Conservation (phyloP, 1,140 invertebrate genomes). For the Trigoniulus corallinus region DNA sequence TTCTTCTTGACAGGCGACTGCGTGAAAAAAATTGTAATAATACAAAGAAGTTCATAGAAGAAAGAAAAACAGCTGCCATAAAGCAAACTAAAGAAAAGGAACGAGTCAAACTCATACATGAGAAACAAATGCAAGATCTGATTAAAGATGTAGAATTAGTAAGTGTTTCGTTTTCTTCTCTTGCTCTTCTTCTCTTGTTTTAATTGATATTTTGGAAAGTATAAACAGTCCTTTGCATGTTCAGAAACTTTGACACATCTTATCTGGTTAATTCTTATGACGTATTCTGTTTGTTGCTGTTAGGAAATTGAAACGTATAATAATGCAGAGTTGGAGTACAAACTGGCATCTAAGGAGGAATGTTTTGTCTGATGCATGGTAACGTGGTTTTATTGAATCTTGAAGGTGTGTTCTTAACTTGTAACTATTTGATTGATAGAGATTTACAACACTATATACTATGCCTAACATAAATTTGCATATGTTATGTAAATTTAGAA, state of each 20-base stretch:
- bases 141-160: conserved; percentile 81
- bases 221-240: no score
- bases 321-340: conserved; percentile 82
- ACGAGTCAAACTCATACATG: conserved; percentile 75
- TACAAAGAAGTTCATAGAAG: conserved; percentile 97
- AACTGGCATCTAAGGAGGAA: conserved; percentile 72
- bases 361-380: conserved; percentile 79
- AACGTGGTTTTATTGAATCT: background rate
- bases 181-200: background rate
- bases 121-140: conserved; percentile 79
- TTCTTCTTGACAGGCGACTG: conserved; percentile 28
- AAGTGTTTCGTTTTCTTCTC: conserved; percentile 20
- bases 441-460: no score
- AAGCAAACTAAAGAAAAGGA: conserved; percentile 89
- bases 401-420: no score
- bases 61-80: conserved; percentile 67
- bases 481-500: no score
- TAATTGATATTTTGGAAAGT: no score
- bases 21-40: conserved; percentile 97
- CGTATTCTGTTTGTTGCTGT: conserved; percentile 24
- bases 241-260: no score
- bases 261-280: background rate
- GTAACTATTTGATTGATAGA: no score
- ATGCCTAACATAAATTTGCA: no score
- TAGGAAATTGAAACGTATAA: conserved; percentile 89